Base-by-base conservation (phyloP, 2,888 invertebrate genomes). In the Orthosia gracilis region DNA sequence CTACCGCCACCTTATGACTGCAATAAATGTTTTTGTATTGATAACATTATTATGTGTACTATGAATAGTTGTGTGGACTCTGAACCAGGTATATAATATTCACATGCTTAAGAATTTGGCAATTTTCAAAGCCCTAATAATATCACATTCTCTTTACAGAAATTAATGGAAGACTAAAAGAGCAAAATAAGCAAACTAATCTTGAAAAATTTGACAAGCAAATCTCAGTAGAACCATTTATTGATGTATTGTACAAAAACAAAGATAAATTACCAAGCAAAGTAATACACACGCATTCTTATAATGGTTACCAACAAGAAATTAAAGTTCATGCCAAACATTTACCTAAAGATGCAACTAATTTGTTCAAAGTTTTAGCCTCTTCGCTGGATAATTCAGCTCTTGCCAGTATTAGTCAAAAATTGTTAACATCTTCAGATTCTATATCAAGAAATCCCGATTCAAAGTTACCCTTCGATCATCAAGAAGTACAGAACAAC, bases 221-320 rank as follows among this genome's bases (percentile, higher is more conserved):
- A 17, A 66, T 77, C 11, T 45, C 62, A 26, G 65, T 77, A 9
- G 50, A 57, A 49, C 80, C 80, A 47, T 66, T 68, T 58, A 61
- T 82, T 55, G 26, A 66, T 17, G 40, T 72, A 40, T 21, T 80
- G 18, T 57, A 21, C 17, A 62, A 55, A 47, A 50, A 64, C 0
- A 5, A 65, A 18, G 23, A 50, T 23, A 77, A 77, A 72, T 9
- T 15, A 50, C 78, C 78, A 13, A 45, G 68, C 11, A 65, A 72
- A 62, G 17, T 69, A 18, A 62, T 58, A 63, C 83, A 66, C 23
- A 66, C 68, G 5, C 83, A 68, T 62, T 61, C 54, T 7, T 78
- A 77, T 63, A 82, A 80, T 49, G 78, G 78, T 23, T 80, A 58
- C n/a, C 82, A 82, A 23, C 72, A 77, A 82, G 83, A 82, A 72